phyloP scores from a whole-genome alignment of 2,113 vertebrate genomes.

The Corythoichthys intestinalis region DNA sequence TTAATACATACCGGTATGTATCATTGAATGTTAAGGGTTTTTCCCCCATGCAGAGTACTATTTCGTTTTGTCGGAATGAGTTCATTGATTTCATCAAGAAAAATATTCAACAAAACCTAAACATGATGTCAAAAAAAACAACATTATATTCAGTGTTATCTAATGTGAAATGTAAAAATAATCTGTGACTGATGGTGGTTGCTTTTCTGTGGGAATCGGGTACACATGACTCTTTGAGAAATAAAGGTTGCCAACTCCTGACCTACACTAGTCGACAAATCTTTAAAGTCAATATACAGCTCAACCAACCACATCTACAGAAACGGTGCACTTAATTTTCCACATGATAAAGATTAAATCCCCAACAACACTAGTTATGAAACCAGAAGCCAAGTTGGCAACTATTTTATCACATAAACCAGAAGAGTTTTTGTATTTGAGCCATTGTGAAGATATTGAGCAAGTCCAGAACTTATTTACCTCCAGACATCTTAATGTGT shows the following conservation, averaged over 20 bases:
- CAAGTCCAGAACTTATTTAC: conserved; percentile 35
- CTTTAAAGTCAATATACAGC: neutral
- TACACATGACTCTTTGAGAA: too few species aligned
- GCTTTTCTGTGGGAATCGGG: too few species aligned
- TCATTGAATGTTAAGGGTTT: too few species aligned
- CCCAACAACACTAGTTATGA: neutral
- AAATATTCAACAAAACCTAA: too few species aligned
- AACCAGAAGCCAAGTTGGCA: conserved; percentile 10
- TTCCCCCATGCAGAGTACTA: too few species aligned
- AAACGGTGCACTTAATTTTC: neutral
- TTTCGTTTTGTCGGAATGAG: too few species aligned
- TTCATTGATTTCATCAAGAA: too few species aligned
- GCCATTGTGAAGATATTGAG: conserved; percentile 26
- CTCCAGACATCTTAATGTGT: conserved; percentile 62
- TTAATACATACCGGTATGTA: too few species aligned
- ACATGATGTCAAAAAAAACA: too few species aligned
- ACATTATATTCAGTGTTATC: too few species aligned
- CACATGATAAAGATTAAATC: neutral
- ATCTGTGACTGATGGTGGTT: too few species aligned
- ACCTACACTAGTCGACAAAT: neutral
- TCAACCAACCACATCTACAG: neutral
- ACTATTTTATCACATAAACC: conserved; percentile 20
- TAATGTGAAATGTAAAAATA: too few species aligned
- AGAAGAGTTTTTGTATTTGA: conserved; percentile 8
- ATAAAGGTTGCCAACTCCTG: neutral